A percentile compares a stretch with the other conserved stretches of the same genome.
These are phyloP conservation scores for Petrocephalus schoutedeni DNA, from an alignment of 2,797 vertebrate species.

Conservation along the genomic window DNA sequence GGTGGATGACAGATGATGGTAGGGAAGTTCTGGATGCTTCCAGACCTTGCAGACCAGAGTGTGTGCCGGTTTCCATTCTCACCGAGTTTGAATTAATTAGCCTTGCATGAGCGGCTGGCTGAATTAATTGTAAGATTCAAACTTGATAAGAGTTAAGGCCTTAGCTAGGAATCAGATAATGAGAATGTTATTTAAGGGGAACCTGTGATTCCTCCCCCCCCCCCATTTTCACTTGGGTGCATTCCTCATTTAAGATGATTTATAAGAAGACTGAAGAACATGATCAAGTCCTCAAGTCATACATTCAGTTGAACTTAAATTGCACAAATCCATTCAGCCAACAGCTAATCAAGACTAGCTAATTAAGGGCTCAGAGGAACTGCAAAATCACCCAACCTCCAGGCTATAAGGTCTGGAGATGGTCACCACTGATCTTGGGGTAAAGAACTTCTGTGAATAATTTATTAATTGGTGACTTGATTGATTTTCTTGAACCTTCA, in stretches of 20 bases:
- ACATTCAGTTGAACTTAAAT: not conserved
- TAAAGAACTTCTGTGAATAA: not conserved
- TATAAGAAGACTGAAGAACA: not conserved
- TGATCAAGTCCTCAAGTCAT: not conserved
- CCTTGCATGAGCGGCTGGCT: not conserved
- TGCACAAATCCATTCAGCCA: not conserved
- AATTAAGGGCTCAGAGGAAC: not conserved
- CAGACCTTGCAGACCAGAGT: not conserved
- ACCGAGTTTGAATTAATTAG: not conserved
- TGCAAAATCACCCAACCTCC: not conserved
- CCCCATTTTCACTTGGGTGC: not conserved
- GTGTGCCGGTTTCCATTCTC: not conserved
- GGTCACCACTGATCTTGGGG: not conserved
- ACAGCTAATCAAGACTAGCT: not conserved
- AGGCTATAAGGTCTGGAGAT: not conserved
- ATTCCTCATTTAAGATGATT: not conserved
- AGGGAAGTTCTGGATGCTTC: not conserved
- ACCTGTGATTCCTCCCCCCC: not conserved
- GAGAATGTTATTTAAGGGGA: not conserved
- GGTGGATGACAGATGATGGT: not conserved
- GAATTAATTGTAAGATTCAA: not conserved
- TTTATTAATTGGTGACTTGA: not conserved
- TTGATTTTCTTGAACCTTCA: not conserved
- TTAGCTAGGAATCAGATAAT: not conserved
- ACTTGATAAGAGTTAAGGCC: not conserved